phyloP scores from a whole-genome alignment of 2,888 invertebrate genomes.

The Eupeodes latifasciatus region DNA sequence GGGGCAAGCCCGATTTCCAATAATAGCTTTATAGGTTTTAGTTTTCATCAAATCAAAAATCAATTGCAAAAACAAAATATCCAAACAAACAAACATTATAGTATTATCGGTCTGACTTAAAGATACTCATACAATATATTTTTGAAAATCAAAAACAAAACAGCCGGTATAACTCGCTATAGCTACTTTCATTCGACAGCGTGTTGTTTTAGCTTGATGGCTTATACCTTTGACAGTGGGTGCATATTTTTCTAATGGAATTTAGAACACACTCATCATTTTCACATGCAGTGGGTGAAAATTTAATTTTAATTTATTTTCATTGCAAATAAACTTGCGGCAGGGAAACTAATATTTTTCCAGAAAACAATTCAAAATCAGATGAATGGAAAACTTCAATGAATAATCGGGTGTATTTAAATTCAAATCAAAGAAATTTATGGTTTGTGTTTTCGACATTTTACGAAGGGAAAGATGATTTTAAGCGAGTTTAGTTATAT shows the following conservation, averaged over 20 bases:
- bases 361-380: slow-evolving; percentile 7
- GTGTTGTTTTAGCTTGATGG: slow-evolving; percentile 16
- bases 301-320: slow-evolving; percentile 18
- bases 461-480: not conserved
- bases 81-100: too few relatives aligned
- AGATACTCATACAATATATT: too few relatives aligned
- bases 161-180: too few relatives aligned
- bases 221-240: slow-evolving; percentile 22
- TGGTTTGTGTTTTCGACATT: slow-evolving; percentile 12
- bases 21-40: slow-evolving; percentile 4
- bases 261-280: not conserved
- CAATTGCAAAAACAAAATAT: not conserved
- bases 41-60: not conserved
- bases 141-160: too few relatives aligned
- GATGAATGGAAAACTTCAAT: slow-evolving; percentile 18
- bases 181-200: not conserved
- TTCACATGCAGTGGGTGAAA: not conserved
- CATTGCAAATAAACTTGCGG: slow-evolving; percentile 21
- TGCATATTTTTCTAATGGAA: slow-evolving; percentile 6
- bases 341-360: slow-evolving; percentile 32
- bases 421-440: slow-evolving; percentile 16
- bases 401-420: not conserved
- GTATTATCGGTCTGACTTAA: too few relatives aligned
- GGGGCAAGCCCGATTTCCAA: not conserved
- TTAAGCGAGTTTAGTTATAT: not conserved